phyloP scores from a whole-genome alignment of 2,888 invertebrate species.

The Ornithoptera priamus region DNA sequence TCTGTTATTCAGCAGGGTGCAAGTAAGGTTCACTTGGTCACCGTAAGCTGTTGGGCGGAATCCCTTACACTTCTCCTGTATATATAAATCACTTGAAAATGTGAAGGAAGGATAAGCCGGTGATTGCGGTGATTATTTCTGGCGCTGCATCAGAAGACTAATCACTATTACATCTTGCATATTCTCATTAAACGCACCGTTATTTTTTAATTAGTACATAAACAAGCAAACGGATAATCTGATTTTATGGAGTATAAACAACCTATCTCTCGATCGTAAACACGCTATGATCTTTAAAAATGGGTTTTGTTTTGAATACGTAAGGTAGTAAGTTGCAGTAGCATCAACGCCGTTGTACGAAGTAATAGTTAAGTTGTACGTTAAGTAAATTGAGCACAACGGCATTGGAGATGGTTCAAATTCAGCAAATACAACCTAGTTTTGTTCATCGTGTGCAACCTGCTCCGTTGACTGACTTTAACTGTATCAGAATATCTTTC shows the following conservation, averaged over 20 bases:
- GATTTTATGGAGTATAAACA: conserved; percentile 10
- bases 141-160: conserved; percentile 28
- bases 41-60: no score
- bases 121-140: conserved; percentile 24
- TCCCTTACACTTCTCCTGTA: no score
- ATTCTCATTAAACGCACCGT: background rate
- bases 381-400: conserved; percentile 28
- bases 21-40: no score
- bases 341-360: no score
- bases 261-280: conserved; percentile 1
- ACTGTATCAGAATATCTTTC: conserved; percentile 12
- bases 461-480: background rate
- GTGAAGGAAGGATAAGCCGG: conserved; percentile 38
- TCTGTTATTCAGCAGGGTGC: no score
- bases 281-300: background rate
- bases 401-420: conserved; percentile 3
- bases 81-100: no score
- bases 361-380: background rate
- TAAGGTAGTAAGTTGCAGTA: background rate
- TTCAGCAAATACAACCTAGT: background rate
- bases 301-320: background rate
- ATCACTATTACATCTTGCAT: conserved; percentile 19
- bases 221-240: background rate
- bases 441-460: background rate
- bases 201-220: conserved; percentile 6